Evolutionary conservation across 1,140 invertebrate genomes (phyloP).

Genomic region (Cydia fagiglandana): DNA sequence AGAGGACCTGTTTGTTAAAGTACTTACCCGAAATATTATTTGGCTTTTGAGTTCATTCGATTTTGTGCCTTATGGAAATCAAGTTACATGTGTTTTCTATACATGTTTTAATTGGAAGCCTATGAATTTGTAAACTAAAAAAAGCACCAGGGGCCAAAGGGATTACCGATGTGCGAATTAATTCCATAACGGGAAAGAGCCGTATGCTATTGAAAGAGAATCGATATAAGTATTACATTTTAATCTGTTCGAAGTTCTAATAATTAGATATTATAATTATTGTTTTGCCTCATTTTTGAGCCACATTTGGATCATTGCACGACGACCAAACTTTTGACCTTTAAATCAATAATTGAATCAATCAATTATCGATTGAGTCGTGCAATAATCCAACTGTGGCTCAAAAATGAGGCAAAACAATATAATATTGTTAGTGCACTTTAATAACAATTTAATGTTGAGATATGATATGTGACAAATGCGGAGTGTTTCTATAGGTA

Average conservation of each 20-base stretch:
- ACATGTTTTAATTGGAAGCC: not conserved
- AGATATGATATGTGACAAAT: too few relatives aligned
- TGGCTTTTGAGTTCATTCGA: not conserved
- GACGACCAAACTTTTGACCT: too few relatives aligned
- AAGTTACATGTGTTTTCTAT: not conserved
- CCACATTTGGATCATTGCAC: too few relatives aligned
- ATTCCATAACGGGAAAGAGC: not conserved
- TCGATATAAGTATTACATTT: not conserved
- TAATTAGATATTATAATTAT: too few relatives aligned
- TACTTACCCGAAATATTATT: not conserved
- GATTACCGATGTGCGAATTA: not conserved
- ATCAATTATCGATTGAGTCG: too few relatives aligned
- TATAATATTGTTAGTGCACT: too few relatives aligned
- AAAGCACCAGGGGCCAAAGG: not conserved
- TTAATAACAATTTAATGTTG: too few relatives aligned
- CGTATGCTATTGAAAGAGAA: not conserved
- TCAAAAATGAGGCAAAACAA: too few relatives aligned
- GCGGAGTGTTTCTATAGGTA: too few relatives aligned
- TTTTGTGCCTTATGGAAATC: not conserved
- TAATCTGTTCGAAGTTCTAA: not conserved
- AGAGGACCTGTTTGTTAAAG: not conserved
- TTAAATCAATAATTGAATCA: too few relatives aligned
- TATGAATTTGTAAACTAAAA: not conserved
- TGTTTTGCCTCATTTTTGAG: too few relatives aligned
- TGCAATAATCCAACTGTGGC: too few relatives aligned